These are phyloP conservation scores for Perodicticus potto DNA, from an alignment of 2,797 vertebrate species.

Conservation along the genomic window DNA sequence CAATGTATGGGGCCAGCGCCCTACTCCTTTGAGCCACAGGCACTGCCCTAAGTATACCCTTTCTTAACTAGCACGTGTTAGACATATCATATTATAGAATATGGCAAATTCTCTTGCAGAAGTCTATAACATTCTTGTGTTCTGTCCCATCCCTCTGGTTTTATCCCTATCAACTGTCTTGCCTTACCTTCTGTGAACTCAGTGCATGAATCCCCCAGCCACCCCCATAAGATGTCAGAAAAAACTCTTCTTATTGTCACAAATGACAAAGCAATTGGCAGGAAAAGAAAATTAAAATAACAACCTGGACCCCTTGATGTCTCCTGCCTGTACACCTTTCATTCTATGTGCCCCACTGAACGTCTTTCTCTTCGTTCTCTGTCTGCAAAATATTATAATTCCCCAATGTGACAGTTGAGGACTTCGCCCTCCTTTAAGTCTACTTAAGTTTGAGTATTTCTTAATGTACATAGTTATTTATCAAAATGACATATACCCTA, in stretches of 20 bases:
- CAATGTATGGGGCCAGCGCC: too few species aligned
- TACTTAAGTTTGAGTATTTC: neutral
- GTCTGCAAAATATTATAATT: neutral
- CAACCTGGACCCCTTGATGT: neutral
- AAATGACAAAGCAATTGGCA: constrained; percentile 29
- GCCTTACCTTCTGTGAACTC: neutral
- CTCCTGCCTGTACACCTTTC: neutral
- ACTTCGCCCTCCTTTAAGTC: neutral
- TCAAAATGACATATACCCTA: constrained; percentile 26
- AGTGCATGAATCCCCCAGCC: neutral
- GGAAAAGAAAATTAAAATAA: neutral
- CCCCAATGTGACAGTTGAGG: neutral
- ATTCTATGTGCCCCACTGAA: neutral
- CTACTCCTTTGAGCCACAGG: too few species aligned
- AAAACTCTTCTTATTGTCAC: constrained; percentile 14
- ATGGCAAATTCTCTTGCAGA: constrained; percentile 3
- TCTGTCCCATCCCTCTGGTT: neutral
- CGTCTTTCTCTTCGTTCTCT: neutral
- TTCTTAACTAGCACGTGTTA: constrained; percentile 23
- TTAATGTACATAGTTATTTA: neutral
- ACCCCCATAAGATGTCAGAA: neutral
- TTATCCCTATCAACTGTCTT: neutral
- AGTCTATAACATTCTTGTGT: neutral
- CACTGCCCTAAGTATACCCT: neutral
- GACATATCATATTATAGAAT: neutral